Percentiles rank a stretch among this genome's conserved stretches.
Conservation (phyloP, 2,888 invertebrate genomes). For the Melanophora roralis region DNA sequence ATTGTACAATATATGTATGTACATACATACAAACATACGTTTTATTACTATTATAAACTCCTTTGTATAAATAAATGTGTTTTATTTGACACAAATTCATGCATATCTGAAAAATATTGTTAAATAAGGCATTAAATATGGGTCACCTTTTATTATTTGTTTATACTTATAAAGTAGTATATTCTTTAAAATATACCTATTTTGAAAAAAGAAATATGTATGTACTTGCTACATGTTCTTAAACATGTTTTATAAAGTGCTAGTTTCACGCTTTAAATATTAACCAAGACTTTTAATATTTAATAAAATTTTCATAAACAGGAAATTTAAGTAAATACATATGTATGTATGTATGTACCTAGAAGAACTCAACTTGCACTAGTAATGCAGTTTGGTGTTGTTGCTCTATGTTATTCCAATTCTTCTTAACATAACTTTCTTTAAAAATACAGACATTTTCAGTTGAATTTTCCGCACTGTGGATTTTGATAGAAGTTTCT, state of each 20-base stretch:
- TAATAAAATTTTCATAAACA: neutral
- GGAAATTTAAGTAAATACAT: neutral
- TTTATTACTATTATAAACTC: neutral
- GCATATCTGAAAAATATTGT: neutral
- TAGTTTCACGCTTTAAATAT: neutral
- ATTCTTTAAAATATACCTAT: neutral
- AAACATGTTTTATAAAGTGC: neutral
- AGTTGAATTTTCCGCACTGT: slow-evolving; percentile 2
- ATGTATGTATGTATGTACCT: neutral
- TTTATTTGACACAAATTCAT: neutral
- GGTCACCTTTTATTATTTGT: slow-evolving; percentile 13
- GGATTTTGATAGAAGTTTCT: slow-evolving; percentile 14
- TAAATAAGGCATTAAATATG: slow-evolving; percentile 11
- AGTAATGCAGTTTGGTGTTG: neutral
- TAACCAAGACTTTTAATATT: neutral
- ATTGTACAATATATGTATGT: no score
- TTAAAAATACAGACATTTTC: neutral
- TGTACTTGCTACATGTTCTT: neutral
- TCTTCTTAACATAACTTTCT: neutral
- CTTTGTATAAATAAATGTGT: slow-evolving; percentile 7
- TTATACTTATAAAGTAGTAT: neutral
- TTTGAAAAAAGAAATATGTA: neutral
- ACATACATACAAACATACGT: neutral
- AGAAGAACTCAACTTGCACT: slow-evolving; percentile 5
- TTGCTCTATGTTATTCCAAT: neutral